Evolutionary conservation across 1,140 invertebrate species (phyloP).

Genomic region (Monochamus saltuarius): DNA sequence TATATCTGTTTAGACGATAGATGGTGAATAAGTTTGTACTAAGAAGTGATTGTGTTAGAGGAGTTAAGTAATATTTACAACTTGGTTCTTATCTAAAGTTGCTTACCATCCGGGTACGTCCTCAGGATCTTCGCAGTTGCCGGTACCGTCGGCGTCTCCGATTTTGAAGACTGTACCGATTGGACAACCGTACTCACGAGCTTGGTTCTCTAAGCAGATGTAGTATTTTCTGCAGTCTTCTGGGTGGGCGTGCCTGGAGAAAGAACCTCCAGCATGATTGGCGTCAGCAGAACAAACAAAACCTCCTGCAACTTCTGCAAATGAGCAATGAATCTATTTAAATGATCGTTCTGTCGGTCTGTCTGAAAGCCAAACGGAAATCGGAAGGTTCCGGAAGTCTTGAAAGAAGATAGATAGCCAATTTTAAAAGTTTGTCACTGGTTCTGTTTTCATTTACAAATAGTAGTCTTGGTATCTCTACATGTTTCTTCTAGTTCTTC

Average conservation of each 20-base stretch:
- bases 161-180: slow-evolving; percentile 96
- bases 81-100: neutral
- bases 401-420: no score
- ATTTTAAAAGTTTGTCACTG: no score
- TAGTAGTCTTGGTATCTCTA: no score
- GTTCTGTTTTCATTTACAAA: no score
- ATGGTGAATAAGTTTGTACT: no score
- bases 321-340: slow-evolving; percentile 1
- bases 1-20: no score
- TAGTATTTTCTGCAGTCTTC: slow-evolving; percentile 95
- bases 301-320: slow-evolving; percentile 83
- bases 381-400: no score
- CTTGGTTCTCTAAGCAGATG: slow-evolving; percentile 82
- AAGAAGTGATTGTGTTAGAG: no score
- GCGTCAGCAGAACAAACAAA: slow-evolving; percentile 84
- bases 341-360: slow-evolving; percentile 13
- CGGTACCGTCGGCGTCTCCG: slow-evolving; percentile 81
- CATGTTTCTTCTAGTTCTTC: no score
- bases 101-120: slow-evolving; percentile 93
- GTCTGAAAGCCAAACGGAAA: slow-evolving; percentile 15
- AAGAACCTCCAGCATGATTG: slow-evolving; percentile 74
- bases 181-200: slow-evolving; percentile 91
- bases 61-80: no score
- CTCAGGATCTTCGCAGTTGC: slow-evolving; percentile 91
- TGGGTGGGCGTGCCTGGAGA: slow-evolving; percentile 91